Conservation (phyloP, 1,140 invertebrate species). For the Hermetia illucens region DNA sequence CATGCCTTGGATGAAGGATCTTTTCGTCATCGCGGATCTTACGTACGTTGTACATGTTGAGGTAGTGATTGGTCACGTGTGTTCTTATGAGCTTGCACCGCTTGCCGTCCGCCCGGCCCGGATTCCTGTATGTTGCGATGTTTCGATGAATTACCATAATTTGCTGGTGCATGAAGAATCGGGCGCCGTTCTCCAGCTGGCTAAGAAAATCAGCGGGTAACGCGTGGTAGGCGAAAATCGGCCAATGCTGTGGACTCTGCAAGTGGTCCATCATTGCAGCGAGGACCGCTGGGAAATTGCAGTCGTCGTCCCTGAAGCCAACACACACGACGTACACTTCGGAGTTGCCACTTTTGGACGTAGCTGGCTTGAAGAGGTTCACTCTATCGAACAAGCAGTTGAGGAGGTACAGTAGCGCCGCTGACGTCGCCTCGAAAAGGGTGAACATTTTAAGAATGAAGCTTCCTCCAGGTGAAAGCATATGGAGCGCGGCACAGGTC, state of each 20-base stretch:
- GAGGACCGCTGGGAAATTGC: constrained; percentile 5
- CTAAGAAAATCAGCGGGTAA: constrained; percentile 52
- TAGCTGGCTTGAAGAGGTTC: constrained; percentile 71
- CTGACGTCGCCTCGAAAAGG: constrained; percentile 65
- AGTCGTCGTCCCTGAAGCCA: constrained; percentile 10
- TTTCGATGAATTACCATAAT: constrained; percentile 47
- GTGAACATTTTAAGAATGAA: constrained; percentile 91
- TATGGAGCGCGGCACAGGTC: constrained; percentile 53
- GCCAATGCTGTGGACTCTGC: constrained; percentile 26
- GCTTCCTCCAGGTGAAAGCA: constrained; percentile 56
- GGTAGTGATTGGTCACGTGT: too few species aligned
- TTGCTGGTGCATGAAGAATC: constrained; percentile 49
- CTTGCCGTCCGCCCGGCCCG: too few species aligned
- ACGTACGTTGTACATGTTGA: too few species aligned
- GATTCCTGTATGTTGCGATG: constrained; percentile 38
- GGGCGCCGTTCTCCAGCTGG: constrained; percentile 47
- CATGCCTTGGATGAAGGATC: too few species aligned
- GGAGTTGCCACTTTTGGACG: constrained; percentile 88
- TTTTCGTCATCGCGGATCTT: too few species aligned
- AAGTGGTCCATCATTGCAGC: constrained; percentile 30
- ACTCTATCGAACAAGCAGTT: constrained; percentile 58
- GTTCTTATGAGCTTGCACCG: too few species aligned
- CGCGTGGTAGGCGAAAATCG: constrained; percentile 43
- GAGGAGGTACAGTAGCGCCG: constrained; percentile 69
- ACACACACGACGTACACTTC: constrained; percentile 77